Evolutionary conservation across 1,140 invertebrate species (phyloP), one percentile per base, ranked within the genome.

Genomic region (Chrysomallon squamiferum): DNA sequence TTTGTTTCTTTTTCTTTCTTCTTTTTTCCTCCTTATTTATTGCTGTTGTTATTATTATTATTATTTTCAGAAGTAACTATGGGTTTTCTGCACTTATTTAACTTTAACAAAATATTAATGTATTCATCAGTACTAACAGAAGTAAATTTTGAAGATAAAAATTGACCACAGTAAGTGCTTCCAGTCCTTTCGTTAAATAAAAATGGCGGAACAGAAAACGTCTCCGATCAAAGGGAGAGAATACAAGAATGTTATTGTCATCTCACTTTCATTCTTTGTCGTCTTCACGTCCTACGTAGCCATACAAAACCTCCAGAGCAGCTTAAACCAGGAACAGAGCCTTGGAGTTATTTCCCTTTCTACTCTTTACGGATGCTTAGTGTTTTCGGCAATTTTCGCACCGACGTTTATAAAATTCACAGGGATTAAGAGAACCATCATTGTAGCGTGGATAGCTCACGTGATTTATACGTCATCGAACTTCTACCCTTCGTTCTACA

Each of bases 391-490:
- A 62, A 69, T 69, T 20, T 54, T 70, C 33, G 73, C 75, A 9
- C 73, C 77, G 0, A 32, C 66, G 3, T 45, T 78, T 11, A 76
- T 81, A 13, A 61, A 62, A 9, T 52, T 62, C 18, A 32, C 79
- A 15, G 68, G 71, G 11, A 68, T 74, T 18, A 81, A 81, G 61
- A 27, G 67, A 22, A 62, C 71, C 0, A 54, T 81, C 25, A 43
- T 75, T 25, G 15, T 72, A 7, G 66, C 73, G 6, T 73, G 68
- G 63, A 27, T 73, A 1, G 61, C 61, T 11, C 70, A 74, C 56
- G 25, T 67, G 13, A 20, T 81, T 0, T 81, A 75, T 68, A 71
- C 69, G 9, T 32, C 60, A 47, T 65, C 68, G 59, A 93, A 91
- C 2, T 76, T 73, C 59, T 71, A 73, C 62, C 66, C 76, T 3